Conservation (phyloP, 2,113 vertebrate species). For the Takifugu flavidus region DNA sequence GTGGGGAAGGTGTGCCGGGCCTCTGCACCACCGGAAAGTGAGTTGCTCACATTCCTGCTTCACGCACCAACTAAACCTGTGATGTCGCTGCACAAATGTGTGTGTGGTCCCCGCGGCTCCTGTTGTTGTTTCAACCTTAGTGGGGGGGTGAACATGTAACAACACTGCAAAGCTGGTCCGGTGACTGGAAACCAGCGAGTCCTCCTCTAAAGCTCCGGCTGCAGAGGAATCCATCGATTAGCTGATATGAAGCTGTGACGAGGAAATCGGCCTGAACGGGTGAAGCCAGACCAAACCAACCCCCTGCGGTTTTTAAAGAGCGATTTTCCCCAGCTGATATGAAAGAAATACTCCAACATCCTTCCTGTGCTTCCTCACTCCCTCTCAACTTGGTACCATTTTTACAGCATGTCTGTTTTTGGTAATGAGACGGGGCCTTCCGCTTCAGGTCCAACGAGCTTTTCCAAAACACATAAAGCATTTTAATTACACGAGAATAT, state of each 20-base stretch:
- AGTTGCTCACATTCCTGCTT: conserved; percentile 77
- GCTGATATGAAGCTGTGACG: conserved; percentile 13
- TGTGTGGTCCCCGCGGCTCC: conserved; percentile 37
- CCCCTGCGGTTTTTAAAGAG: too few relatives aligned
- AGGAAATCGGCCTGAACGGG: conserved; percentile 24
- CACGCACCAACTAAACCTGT: conserved; percentile 74
- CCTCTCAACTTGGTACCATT: background rate
- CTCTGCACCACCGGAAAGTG: conserved; percentile 63
- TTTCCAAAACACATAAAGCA: conserved; percentile 20
- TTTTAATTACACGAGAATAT: conserved; percentile 9
- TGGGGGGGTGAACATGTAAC: conserved; percentile 9
- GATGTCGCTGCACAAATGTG: conserved; percentile 47
- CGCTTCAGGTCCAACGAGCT: background rate
- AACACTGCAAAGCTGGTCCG: conserved; percentile 5
- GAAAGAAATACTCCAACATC: too few relatives aligned
- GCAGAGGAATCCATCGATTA: background rate
- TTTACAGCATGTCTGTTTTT: conserved; percentile 11
- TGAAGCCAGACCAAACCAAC: too few relatives aligned
- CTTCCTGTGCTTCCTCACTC: background rate
- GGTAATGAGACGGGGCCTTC: background rate
- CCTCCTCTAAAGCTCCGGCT: background rate
- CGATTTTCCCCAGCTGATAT: too few relatives aligned
- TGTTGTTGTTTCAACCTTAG: conserved; percentile 22
- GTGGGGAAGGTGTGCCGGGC: conserved; percentile 59
- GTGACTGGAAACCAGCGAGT: conserved; percentile 4